Evolutionary conservation across 2,888 invertebrate genomes (phyloP).

Genomic region (Pseudeuparius sepicola): DNA sequence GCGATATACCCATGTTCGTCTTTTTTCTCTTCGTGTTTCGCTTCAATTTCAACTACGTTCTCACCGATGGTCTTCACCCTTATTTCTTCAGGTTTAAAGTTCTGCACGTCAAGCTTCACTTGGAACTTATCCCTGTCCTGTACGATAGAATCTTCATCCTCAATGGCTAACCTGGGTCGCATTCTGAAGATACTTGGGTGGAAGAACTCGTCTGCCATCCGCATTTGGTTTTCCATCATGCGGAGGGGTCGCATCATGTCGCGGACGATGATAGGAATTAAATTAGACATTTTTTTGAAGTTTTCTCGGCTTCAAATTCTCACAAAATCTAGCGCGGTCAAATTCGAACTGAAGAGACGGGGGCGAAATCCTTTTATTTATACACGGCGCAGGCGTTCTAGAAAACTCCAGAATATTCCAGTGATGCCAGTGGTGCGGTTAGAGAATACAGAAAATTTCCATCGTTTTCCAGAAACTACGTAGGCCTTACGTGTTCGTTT

Average conservation of each 20-base stretch:
- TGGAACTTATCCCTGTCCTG: conserved; percentile 59
- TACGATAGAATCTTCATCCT: conserved; percentile 31
- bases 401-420: too few species aligned
- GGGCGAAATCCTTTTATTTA: too few species aligned
- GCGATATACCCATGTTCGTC: conserved; percentile 68
- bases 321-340: too few species aligned
- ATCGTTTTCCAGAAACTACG: too few species aligned
- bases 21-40: conserved; percentile 65
- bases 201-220: conserved; percentile 26
- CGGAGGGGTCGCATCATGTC: conserved; percentile 29
- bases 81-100: conserved; percentile 68
- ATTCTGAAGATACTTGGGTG: conserved; percentile 18
- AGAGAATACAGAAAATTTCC: too few species aligned
- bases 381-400: too few species aligned
- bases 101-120: conserved; percentile 63
- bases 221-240: conserved; percentile 30
- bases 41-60: conserved; percentile 61
- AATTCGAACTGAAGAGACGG: too few species aligned
- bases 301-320: too few species aligned
- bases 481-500: too few species aligned
- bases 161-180: conserved; percentile 20
- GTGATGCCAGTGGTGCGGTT: too few species aligned
- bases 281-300: conserved; percentile 28
- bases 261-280: conserved; percentile 26
- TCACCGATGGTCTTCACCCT: conserved; percentile 63